Base-by-base conservation (phyloP, 2,113 vertebrate genomes). In the Percopsis transmontana region DNA sequence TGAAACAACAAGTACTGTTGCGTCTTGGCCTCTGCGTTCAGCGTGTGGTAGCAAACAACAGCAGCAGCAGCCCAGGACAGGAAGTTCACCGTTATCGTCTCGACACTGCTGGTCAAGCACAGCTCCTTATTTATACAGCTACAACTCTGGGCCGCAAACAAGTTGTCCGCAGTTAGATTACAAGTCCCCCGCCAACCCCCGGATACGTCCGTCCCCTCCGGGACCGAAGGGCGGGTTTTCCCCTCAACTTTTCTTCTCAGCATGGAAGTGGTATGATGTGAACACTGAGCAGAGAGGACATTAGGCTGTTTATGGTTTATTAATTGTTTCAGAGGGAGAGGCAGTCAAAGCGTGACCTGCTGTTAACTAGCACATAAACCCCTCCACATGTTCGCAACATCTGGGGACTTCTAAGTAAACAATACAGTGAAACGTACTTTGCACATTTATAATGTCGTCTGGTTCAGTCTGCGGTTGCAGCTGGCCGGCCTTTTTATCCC, bases 301-400 rank as follows among this genome's bases (percentile, higher is more conserved):
- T 86, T 82, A 82, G 73, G 53, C 76, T 80, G 82, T 87, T 86
- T 87, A 85, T 73, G 58, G 86, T 81, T 83, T 88, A 87, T 87
- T 88, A 88, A 89, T 91, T 85, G 85, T 88, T 88, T 90, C 86
- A 87, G 66, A 81, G 85, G 79, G 81, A 89, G 81, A 77, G 82
- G 68, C 80, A 73, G 81, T 67, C 75, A 70, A 13, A 76, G 76
- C 68, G 59, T 83, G 85, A 82, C 85, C 77, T 68, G 41, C 76
- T 73, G 86, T 89, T 88, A 88, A 87, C 80, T 72, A 78, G 79
- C 82, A 80, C 74, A 90, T 87, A 86, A 91, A 88, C 87, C 72
- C 74, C 11, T 83, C 78, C 83, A 89, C 85, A 87, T 88, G 80
- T 73, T 87, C 73, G 73, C 72, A 83, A 82, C 86, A 89, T 88